Evolutionary conservation across 2,888 invertebrate species (phyloP), one percentile per base, ranked within the genome.

Genomic region (Heliconius ismenius): DNA sequence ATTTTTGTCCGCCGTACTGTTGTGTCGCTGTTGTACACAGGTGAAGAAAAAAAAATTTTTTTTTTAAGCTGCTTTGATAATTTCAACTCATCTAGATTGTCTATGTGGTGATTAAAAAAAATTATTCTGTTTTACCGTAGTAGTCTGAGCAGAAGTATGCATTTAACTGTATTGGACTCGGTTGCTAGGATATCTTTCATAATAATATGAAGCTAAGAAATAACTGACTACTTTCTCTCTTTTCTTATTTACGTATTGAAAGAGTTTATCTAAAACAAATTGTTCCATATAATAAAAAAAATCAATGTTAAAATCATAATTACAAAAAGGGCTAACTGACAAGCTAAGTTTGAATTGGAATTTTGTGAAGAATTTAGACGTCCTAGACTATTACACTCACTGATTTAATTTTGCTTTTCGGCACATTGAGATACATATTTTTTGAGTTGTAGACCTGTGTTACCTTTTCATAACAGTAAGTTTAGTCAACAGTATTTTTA

Each of bases 401-500:
- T n/a, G 10, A 10, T 58, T 58, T 58, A 9, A 58, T 58, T n/a
- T n/a, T n/a, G n/a, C 3, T 58, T 58, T n/a, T n/a, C n/a, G 21
- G n/a, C n/a, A n/a, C 21, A 54, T n/a, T 9, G 9, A 54, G 21
- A 21, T n/a, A 54, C 21, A 54, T 1, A 18, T 21, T 58, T 21
- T 58, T n/a, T 11, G 58, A 1, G 11, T n/a, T n/a, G n/a, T n/a
- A 58, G 58, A 58, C 58, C 58, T 58, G 58, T 58, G 58, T 58
- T 58, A 58, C 18, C 11, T 64, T 75, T 75, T 73, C 64, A 32
- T 79, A 74, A 76, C 36, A 74, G 28, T 81, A 79, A 79, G 79
- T 79, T 79, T 80, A 81, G 81, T 79, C 78, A 79, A 77, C 79
- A 81, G 80, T 82, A 81, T 81, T 79, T 79, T 79, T 81, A 80